Conservation (phyloP, 2,113 vertebrate genomes). For the Craseonycteris thonglongyai region DNA sequence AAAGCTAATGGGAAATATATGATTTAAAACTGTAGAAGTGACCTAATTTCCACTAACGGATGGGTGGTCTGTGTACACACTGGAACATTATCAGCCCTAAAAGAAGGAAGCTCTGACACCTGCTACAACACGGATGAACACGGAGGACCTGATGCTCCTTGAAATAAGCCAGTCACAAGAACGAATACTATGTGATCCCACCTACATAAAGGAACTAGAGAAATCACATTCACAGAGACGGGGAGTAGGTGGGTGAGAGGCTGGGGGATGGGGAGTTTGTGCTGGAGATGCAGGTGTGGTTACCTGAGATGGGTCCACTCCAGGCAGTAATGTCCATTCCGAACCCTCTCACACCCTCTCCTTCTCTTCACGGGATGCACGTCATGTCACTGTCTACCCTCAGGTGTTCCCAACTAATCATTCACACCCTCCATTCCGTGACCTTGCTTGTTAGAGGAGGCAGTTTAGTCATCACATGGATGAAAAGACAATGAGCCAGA, state of each 20-base stretch:
- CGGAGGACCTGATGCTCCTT: neutral
- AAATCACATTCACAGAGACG: neutral
- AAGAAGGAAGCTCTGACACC: neutral
- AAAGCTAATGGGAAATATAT: neutral
- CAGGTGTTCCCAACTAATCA: neutral
- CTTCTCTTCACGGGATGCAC: too few species aligned
- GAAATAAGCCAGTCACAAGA: neutral
- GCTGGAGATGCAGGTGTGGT: neutral
- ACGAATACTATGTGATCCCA: neutral
- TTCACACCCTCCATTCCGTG: neutral
- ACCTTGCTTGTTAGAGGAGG: neutral
- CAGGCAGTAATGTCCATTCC: neutral
- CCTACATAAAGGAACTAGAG: neutral
- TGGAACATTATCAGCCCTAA: neutral
- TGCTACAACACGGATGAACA: neutral
- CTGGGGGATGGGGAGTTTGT: too few species aligned
- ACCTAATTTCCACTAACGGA: neutral
- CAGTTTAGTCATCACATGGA: neutral
- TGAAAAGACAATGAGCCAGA: neutral
- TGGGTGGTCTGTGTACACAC: neutral
- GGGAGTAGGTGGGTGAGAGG: neutral
- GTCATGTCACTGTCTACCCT: neutral
- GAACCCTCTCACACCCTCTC: too few species aligned
- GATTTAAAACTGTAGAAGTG: neutral
- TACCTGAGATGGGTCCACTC: neutral